Evolutionary conservation across 1,140 invertebrate genomes (phyloP).

Genomic region (Octopus sinensis): DNA sequence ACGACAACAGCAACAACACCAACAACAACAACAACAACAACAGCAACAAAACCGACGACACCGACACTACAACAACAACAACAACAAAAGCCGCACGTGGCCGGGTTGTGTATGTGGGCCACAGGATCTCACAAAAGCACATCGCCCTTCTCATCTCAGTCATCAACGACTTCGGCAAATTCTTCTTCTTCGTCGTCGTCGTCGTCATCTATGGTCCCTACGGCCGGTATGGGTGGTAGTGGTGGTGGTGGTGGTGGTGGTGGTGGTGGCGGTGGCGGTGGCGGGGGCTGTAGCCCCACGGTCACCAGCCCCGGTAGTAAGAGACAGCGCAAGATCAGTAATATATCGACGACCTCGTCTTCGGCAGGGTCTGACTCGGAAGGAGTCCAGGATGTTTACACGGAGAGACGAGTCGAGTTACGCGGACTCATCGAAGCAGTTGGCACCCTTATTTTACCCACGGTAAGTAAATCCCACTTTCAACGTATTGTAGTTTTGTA

Average conservation of each 20-base stretch:
- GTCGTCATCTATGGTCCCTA: not conserved
- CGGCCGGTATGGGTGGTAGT: not conserved
- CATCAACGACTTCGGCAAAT: not conserved
- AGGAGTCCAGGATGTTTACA: constrained; percentile 11
- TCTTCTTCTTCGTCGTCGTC: not conserved
- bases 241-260: not conserved
- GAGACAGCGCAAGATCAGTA: constrained; percentile 33
- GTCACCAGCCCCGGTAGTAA: not conserved
- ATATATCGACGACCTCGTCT: constrained; percentile 31
- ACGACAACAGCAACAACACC: no score
- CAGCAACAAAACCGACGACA: no score
- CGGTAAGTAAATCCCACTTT: constrained; percentile 32
- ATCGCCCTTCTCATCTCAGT: not conserved
- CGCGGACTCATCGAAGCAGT: constrained; percentile 41
- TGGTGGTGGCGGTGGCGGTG: not conserved
- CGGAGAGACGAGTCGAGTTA: constrained; percentile 36
- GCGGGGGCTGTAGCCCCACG: not conserved
- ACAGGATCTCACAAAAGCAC: not conserved
- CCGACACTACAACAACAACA: no score
- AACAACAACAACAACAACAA: no score
- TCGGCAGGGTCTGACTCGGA: constrained; percentile 35
- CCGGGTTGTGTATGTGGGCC: not conserved
- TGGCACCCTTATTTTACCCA: constrained; percentile 40
- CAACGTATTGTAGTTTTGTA: no score
- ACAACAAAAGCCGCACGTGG: not conserved